A percentile compares a stretch with the other conserved stretches of the same genome.
phyloP scores from a whole-genome alignment of 2,113 vertebrate genomes.

The Tauraco erythrolophus region DNA sequence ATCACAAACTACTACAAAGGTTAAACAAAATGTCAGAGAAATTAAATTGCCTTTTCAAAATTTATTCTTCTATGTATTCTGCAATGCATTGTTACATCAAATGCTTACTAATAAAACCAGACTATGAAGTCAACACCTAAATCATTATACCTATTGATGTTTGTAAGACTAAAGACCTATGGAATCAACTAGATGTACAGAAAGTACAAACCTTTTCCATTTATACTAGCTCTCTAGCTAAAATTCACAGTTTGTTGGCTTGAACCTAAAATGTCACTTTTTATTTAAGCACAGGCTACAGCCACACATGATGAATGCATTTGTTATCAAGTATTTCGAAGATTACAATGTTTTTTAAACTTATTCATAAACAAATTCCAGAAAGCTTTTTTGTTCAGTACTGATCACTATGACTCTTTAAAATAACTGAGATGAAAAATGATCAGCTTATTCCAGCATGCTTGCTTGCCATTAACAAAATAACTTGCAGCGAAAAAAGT shows the following conservation, averaged over 20 bases:
- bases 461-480: no score
- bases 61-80: neutral
- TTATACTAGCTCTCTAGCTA: neutral
- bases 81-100: neutral
- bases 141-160: neutral
- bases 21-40: neutral
- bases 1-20: neutral
- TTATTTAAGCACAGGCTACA: neutral
- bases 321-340: neutral
- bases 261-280: neutral
- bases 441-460: fast-evolving
- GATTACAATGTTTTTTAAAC: neutral
- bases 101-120: neutral
- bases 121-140: neutral
- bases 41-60: neutral
- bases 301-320: fast-evolving
- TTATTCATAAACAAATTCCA: neutral
- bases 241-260: neutral
- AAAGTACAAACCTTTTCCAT: neutral
- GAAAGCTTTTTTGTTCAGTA: neutral
- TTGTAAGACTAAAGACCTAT: neutral
- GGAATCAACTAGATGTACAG: neutral
- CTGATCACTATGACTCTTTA: no score
- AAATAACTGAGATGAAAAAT: neutral
- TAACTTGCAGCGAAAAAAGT: neutral